Evolutionary conservation across 1,140 invertebrate genomes (phyloP).

Genomic region (Amyelois transitella): DNA sequence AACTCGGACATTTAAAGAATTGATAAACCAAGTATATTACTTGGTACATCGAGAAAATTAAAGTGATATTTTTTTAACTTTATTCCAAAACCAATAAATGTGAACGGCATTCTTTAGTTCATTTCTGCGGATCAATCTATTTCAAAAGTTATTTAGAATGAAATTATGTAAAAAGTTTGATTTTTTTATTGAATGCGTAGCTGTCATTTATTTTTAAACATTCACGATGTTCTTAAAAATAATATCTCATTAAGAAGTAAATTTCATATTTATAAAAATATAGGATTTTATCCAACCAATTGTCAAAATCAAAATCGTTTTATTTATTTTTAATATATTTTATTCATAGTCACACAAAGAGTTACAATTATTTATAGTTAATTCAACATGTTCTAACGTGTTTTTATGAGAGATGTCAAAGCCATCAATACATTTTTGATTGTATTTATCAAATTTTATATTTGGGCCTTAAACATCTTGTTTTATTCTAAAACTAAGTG

Average conservation of each 20-base stretch:
- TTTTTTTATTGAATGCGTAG: neutral
- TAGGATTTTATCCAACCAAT: conserved; percentile 4
- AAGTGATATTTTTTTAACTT: too few relatives aligned
- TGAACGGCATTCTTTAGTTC: too few relatives aligned
- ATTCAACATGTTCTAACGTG: conserved; percentile 32
- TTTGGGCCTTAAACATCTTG: neutral
- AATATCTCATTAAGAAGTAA: neutral
- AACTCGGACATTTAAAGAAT: too few relatives aligned
- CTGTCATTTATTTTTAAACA: too few relatives aligned
- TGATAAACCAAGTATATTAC: too few relatives aligned
- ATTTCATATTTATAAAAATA: neutral
- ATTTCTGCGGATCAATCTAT: too few relatives aligned
- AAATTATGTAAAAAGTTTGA: too few relatives aligned
- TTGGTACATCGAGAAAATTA: too few relatives aligned
- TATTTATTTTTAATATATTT: conserved; percentile 20
- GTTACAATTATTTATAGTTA: conserved; percentile 23
- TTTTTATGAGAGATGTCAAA: conserved; percentile 4
- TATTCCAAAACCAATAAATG: too few relatives aligned
- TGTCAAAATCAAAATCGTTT: conserved; percentile 24
- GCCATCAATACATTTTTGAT: conserved; percentile 4
- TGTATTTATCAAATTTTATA: neutral
- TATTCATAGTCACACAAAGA: conserved; percentile 36
- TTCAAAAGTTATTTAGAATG: too few relatives aligned
- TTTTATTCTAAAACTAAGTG: neutral
- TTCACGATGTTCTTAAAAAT: neutral